These are phyloP conservation scores for Tenthredo mesomela DNA, from an alignment of 2,888 invertebrate species.

Conservation along the genomic window DNA sequence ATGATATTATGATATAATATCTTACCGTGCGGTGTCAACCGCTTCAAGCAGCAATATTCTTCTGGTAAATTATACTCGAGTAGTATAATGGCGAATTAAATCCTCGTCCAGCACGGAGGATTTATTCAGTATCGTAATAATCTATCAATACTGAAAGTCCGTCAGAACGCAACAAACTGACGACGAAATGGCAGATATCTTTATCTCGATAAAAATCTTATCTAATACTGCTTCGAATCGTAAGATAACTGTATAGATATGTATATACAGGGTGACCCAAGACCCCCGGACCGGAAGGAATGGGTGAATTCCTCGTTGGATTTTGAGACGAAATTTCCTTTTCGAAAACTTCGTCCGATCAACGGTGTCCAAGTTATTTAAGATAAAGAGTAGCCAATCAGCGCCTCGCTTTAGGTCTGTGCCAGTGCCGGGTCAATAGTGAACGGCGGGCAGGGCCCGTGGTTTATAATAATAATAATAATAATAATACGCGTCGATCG, in stretches of 20 bases:
- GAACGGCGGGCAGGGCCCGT: too few species aligned
- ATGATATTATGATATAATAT: background rate
- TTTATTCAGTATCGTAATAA: background rate
- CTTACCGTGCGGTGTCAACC: background rate
- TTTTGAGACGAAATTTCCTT: too few species aligned
- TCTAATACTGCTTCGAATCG: conserved; percentile 1
- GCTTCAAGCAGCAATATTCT: background rate
- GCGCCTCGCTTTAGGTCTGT: too few species aligned
- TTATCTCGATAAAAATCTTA: conserved; percentile 26
- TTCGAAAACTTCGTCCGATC: too few species aligned
- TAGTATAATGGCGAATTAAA: background rate
- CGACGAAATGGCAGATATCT: conserved; percentile 20
- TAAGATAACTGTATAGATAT: conserved; percentile 18
- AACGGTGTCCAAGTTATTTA: too few species aligned
- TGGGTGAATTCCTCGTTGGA: too few species aligned
- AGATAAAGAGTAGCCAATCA: too few species aligned
- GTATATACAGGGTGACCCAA: too few species aligned
- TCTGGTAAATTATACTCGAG: background rate
- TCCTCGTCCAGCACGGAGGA: background rate
- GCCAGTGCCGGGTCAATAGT: too few species aligned
- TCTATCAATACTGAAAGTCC: background rate
- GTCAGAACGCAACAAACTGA: conserved; percentile 4
- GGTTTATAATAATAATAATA: too few species aligned
- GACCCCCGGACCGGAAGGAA: too few species aligned
- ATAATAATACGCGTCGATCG: too few species aligned